Evolutionary conservation across 2,797 vertebrate species (phyloP).

Genomic region (Masticophis lateralis): DNA sequence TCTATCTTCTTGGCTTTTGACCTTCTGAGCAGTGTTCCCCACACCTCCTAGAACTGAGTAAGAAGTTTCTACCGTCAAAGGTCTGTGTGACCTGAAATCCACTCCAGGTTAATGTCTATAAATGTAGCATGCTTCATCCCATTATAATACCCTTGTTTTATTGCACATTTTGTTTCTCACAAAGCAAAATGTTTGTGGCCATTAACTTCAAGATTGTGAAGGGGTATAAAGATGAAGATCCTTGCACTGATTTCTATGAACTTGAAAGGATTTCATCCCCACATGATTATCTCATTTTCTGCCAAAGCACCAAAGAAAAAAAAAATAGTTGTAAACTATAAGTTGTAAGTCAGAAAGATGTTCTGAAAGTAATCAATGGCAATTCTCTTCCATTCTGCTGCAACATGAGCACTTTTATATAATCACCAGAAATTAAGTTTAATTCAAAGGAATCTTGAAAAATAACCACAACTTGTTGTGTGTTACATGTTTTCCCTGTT

Average conservation of each 20-base stretch:
- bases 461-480: not conserved
- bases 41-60: not conserved
- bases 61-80: not conserved
- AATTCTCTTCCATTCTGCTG: not conserved
- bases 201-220: not conserved
- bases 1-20: not conserved
- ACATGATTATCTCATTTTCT: not conserved
- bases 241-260: not conserved
- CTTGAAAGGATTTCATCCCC: not conserved
- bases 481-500: not conserved
- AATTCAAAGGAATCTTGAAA: not conserved
- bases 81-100: not conserved
- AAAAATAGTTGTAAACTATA: not conserved
- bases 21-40: not conserved
- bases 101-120: not conserved
- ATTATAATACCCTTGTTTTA: not conserved
- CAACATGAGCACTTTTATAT: not conserved
- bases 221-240: not conserved
- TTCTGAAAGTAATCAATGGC: not conserved
- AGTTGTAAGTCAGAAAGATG: not conserved
- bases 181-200: not conserved
- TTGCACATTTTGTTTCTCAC: not conserved
- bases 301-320: not conserved
- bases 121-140: not conserved
- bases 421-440: not conserved